phyloP scores from a whole-genome alignment of 2,797 vertebrate genomes.

The Coregonus suidteri region DNA sequence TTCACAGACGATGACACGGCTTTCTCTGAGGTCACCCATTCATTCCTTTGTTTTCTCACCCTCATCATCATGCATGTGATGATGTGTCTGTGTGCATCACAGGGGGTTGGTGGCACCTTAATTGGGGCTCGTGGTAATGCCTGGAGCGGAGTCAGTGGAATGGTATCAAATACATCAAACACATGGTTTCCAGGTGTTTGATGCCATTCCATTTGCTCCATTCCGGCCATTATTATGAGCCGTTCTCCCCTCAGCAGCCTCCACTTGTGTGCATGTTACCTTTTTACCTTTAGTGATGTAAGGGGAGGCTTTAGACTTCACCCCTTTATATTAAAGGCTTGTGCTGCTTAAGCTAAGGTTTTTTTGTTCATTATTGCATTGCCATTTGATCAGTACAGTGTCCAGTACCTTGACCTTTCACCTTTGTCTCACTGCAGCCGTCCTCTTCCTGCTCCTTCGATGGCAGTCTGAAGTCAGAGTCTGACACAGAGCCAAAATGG shows the following conservation, averaged over 20 bases:
- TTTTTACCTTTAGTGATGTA: background rate
- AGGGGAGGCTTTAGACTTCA: background rate
- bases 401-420: background rate
- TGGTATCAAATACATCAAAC: too few species aligned
- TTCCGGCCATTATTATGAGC: too few species aligned
- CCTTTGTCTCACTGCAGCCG: constrained; percentile 56
- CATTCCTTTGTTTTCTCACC: background rate
- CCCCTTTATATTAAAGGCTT: background rate
- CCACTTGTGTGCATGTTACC: background rate
- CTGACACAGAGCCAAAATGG: constrained; percentile 84
- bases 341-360: background rate
- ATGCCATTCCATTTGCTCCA: too few species aligned
- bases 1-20: constrained; percentile 47
- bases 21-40: constrained; percentile 54
- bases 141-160: too few species aligned
- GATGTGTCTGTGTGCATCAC: background rate
- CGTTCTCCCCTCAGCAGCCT: too few species aligned
- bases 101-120: too few species aligned
- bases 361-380: background rate
- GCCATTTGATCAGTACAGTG: background rate
- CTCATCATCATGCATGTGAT: background rate
- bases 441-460: constrained; percentile 81
- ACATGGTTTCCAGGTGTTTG: too few species aligned
- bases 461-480: constrained; percentile 77
- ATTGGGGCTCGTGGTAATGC: too few species aligned